phyloP scores from a whole-genome alignment of 2,888 invertebrate species.

The Apoda limacodes region DNA sequence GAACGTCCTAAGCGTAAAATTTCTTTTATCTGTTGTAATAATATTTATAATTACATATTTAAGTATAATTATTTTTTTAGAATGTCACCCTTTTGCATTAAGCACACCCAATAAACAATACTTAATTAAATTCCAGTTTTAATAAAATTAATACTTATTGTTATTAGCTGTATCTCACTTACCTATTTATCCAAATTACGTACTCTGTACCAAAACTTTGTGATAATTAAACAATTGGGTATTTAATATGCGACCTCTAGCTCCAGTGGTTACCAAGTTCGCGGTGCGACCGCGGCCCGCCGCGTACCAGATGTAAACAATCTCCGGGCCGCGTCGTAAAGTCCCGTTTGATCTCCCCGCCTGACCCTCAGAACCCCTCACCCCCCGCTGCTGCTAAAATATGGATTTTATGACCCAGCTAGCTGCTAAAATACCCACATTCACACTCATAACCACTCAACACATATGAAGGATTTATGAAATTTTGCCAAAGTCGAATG shows the following conservation, averaged over 20 bases:
- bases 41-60: too few relatives aligned
- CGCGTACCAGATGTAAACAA: constrained; percentile 67
- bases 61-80: too few relatives aligned
- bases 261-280: constrained; percentile 60
- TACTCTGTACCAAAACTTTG: constrained; percentile 12
- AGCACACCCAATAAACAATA: too few relatives aligned
- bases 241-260: constrained; percentile 38
- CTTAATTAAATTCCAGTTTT: too few relatives aligned
- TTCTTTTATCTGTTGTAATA: too few relatives aligned
- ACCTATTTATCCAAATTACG: too few relatives aligned
- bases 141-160: too few relatives aligned
- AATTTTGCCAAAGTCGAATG: too few relatives aligned
- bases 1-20: too few relatives aligned
- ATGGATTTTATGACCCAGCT: constrained; percentile 63
- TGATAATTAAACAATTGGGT: constrained; percentile 21
- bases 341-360: constrained; percentile 61
- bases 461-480: constrained; percentile 18
- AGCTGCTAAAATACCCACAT: constrained; percentile 62
- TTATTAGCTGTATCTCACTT: too few relatives aligned
- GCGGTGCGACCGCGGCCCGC: constrained; percentile 48
- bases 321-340: constrained; percentile 62
- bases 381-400: constrained; percentile 54
- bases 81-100: too few relatives aligned
- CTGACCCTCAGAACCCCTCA: too few relatives aligned
- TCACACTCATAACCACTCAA: constrained; percentile 43